These are phyloP conservation scores for Pseudorectes ferrugineus DNA, from an alignment of 2,113 vertebrate species.

Conservation along the genomic window DNA sequence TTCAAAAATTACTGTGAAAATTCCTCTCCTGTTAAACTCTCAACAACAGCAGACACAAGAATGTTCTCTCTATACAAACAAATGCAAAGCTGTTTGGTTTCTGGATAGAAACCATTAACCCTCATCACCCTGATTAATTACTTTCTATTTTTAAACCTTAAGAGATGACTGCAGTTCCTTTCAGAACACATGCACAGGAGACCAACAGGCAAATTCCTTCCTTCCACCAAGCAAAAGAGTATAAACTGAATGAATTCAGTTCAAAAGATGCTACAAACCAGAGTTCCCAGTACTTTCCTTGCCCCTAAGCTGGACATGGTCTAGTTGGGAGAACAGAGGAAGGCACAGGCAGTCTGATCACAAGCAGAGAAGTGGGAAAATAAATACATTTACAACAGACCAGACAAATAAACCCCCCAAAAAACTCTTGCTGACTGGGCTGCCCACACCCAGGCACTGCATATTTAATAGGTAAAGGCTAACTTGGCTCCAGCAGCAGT, in stretches of 20 bases:
- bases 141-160: conserved; percentile 44
- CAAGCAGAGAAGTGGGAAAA: background rate
- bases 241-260: background rate
- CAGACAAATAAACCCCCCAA: background rate
- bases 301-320: background rate
- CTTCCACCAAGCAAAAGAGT: background rate
- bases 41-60: background rate
- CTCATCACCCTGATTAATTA: conserved; percentile 29
- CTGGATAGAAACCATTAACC: conserved; percentile 47
- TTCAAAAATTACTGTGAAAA: background rate
- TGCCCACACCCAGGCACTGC: background rate
- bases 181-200: background rate
- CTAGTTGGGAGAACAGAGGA: background rate
- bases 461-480: background rate
- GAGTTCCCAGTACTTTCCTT: background rate
- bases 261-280: background rate
- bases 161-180: background rate
- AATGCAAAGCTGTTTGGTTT: conserved; percentile 21
- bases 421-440: background rate
- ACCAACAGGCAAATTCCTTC: background rate
- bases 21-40: background rate
- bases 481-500: background rate
- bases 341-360: background rate
- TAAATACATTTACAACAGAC: background rate
- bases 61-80: background rate